Conservation (phyloP, 1,140 invertebrate genomes). For the Wiebesia pumilae region DNA sequence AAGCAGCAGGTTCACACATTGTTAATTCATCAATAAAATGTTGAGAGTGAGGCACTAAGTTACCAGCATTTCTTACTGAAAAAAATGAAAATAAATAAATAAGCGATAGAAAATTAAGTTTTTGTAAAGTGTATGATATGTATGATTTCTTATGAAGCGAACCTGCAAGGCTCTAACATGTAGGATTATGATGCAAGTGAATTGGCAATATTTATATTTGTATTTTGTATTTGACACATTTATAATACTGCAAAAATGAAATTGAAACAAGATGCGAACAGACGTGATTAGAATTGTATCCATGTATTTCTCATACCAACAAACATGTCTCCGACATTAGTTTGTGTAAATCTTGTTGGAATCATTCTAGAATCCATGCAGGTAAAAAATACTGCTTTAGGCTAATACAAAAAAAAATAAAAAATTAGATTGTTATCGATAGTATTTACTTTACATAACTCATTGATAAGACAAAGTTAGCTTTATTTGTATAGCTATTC, state of each 20-base stretch:
- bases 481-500: not conserved
- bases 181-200: slow-evolving; percentile 36
- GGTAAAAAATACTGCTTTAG: slow-evolving; percentile 96
- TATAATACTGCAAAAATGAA: slow-evolving; percentile 18
- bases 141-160: slow-evolving; percentile 31
- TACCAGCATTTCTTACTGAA: slow-evolving; percentile 95
- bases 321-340: slow-evolving; percentile 97
- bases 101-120: not conserved
- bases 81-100: not conserved
- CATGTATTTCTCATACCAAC: slow-evolving; percentile 73
- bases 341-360: slow-evolving; percentile 95
- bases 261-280: slow-evolving; percentile 28
- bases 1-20: slow-evolving; percentile 94
- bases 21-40: slow-evolving; percentile 90
- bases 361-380: slow-evolving; percentile 98
- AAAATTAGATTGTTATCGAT: not conserved
- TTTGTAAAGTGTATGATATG: slow-evolving; percentile 9
- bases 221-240: not conserved
- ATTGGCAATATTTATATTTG: slow-evolving; percentile 1
- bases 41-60: slow-evolving; percentile 92
- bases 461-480: not conserved
- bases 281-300: slow-evolving; percentile 55
- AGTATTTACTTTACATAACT: not conserved
- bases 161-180: slow-evolving; percentile 38
- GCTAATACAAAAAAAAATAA: slow-evolving; percentile 77